Conservation (phyloP, 2,797 vertebrate genomes). For the Triplophysa bombifrons region DNA sequence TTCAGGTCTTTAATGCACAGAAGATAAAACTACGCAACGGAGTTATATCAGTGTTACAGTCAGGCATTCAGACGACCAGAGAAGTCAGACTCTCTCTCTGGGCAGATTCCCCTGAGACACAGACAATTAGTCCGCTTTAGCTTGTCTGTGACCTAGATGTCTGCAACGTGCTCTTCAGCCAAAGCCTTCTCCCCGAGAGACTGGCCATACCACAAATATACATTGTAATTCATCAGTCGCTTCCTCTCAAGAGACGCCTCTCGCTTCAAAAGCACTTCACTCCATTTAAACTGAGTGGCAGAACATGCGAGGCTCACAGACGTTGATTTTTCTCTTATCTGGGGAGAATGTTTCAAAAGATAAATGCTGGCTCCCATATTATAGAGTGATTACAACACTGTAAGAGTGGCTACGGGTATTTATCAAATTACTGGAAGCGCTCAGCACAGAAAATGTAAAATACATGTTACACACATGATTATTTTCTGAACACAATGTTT, state of each 20-base stretch:
- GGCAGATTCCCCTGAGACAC: conserved; percentile 48
- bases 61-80: conserved; percentile 33
- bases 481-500: too few relatives aligned
- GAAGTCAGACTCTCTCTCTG: conserved; percentile 41
- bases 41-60: conserved; percentile 2
- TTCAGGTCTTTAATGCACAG: not conserved
- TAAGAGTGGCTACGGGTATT: not conserved
- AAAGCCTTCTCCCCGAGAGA: conserved; percentile 49
- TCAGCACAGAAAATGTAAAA: conserved; percentile 1
- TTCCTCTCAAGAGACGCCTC: conserved; percentile 28
- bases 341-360: conserved; percentile 32
- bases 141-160: conserved; percentile 68
- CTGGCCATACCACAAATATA: conserved; percentile 43
- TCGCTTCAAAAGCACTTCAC: conserved; percentile 38
- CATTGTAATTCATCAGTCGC: conserved; percentile 37
- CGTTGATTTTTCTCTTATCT: conserved; percentile 9
- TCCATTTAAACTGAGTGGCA: conserved; percentile 23
- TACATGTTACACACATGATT: not conserved
- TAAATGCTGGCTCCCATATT: conserved; percentile 19
- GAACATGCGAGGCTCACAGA: conserved; percentile 13
- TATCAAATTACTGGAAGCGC: not conserved
- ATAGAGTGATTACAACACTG: conserved; percentile 9
- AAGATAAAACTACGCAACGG: not conserved
- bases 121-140: conserved; percentile 63
- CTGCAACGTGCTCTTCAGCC: conserved; percentile 52